Percentiles rank a stretch among this genome's conserved stretches.
phyloP scores from a whole-genome alignment of 2,888 invertebrate species.

The Suillia variegata region DNA sequence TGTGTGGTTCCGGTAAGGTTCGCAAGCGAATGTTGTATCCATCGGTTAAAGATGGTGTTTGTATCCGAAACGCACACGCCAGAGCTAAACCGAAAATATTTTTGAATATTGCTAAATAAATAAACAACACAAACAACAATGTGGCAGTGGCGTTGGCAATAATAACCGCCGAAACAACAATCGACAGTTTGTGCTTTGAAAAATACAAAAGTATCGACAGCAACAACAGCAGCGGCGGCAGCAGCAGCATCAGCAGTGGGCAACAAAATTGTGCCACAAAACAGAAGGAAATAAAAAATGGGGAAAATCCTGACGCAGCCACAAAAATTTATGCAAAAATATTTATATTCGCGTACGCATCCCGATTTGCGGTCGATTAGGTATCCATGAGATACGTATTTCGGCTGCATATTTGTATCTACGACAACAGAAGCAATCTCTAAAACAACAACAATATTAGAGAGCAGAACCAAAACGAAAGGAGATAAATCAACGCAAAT shows the following conservation, averaged over 20 bases:
- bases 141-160: neutral
- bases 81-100: too few relatives aligned
- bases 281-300: too few relatives aligned
- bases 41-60: neutral
- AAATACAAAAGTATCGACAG: too few relatives aligned
- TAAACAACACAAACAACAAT: neutral
- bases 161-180: too few relatives aligned
- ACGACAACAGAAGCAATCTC: too few relatives aligned
- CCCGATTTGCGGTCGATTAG: neutral
- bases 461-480: conserved; percentile 37
- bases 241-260: neutral
- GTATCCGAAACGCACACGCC: neutral
- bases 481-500: conserved; percentile 48
- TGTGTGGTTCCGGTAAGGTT: too few relatives aligned
- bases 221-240: too few relatives aligned
- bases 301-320: too few relatives aligned
- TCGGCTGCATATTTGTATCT: neutral
- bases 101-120: neutral
- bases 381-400: neutral
- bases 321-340: too few relatives aligned
- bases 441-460: too few relatives aligned
- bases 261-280: neutral
- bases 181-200: too few relatives aligned
- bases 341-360: neutral
- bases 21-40: too few relatives aligned